Conservation (phyloP, 2,797 vertebrate genomes). For the Holocentrus rufus region DNA sequence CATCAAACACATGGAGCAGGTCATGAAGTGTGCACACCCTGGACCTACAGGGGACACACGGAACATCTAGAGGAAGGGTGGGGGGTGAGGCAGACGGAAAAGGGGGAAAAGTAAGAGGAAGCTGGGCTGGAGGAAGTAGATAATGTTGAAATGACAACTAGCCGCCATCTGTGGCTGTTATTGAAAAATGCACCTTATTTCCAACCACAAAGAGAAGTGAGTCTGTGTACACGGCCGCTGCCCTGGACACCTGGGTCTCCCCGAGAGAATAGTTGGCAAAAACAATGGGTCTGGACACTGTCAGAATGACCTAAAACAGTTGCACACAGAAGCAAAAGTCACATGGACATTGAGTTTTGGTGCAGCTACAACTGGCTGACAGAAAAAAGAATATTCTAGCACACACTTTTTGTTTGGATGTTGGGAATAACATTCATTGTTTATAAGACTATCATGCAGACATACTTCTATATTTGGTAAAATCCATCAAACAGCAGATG, state of each 20-base stretch:
- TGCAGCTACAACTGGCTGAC: not conserved
- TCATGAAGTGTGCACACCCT: slow-evolving; percentile 91
- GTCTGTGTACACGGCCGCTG: slow-evolving; percentile 76
- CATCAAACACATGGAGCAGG: slow-evolving; percentile 86
- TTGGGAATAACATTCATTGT: not conserved
- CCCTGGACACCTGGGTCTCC: slow-evolving; percentile 76
- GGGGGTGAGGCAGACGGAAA: not conserved
- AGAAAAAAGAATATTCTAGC: not conserved
- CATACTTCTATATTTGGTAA: not conserved
- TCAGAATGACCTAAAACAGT: slow-evolving; percentile 86
- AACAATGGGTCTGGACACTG: slow-evolving; percentile 76
- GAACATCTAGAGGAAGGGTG: slow-evolving; percentile 81
- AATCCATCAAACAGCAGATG: not conserved
- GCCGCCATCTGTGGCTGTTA: not conserved
- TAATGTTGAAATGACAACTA: not conserved
- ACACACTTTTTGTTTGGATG: not conserved
- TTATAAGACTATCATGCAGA: not conserved
- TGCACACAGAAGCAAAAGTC: slow-evolving; percentile 27
- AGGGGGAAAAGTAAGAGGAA: not conserved
- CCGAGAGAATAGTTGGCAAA: slow-evolving; percentile 94
- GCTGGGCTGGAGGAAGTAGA: not conserved
- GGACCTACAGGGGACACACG: slow-evolving; percentile 87
- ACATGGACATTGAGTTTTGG: not conserved
- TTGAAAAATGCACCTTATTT: slow-evolving; percentile 84
- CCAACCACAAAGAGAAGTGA: slow-evolving; percentile 87